Conservation (phyloP, 2,888 invertebrate species). For the Merodon equestris region DNA sequence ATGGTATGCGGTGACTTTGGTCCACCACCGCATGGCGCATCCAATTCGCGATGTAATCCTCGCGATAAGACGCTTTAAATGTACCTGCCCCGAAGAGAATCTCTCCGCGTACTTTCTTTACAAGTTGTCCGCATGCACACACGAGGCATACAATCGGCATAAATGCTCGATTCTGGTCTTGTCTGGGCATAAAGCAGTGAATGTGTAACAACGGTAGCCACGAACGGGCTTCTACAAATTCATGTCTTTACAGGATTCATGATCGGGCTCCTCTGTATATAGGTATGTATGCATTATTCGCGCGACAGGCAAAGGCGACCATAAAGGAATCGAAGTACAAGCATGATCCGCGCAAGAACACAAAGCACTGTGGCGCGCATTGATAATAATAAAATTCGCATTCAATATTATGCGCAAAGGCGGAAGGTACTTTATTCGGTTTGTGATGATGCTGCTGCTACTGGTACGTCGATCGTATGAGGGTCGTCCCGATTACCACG, state of each 20-base stretch:
- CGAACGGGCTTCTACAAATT: conserved; percentile 70
- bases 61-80: conserved; percentile 66
- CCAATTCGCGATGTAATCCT: conserved; percentile 43
- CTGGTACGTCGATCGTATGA: conserved; percentile 28
- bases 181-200: conserved; percentile 52
- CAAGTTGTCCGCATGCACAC: conserved; percentile 54
- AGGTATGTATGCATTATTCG: too few relatives aligned
- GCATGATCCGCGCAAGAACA: conserved; percentile 27
- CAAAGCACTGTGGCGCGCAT: conserved; percentile 51
- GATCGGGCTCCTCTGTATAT: conserved; percentile 13
- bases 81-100: conserved; percentile 64
- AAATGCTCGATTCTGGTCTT: conserved; percentile 13
- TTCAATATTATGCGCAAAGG: conserved; percentile 64
- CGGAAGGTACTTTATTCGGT: conserved; percentile 45
- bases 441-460: conserved; percentile 13
- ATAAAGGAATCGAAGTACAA: conserved; percentile 4
- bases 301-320: conserved; percentile 34
- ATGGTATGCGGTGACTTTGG: conserved; percentile 50
- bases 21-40: conserved; percentile 55
- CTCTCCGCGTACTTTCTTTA: conserved; percentile 56
- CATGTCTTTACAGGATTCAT: conserved; percentile 54
- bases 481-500: conserved; percentile 64
- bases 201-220: conserved; percentile 76
- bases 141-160: neutral
- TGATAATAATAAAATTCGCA: conserved; percentile 65